Base-by-base conservation (phyloP, 1,140 invertebrate species). In the Phymorhynchus buccinoides region DNA sequence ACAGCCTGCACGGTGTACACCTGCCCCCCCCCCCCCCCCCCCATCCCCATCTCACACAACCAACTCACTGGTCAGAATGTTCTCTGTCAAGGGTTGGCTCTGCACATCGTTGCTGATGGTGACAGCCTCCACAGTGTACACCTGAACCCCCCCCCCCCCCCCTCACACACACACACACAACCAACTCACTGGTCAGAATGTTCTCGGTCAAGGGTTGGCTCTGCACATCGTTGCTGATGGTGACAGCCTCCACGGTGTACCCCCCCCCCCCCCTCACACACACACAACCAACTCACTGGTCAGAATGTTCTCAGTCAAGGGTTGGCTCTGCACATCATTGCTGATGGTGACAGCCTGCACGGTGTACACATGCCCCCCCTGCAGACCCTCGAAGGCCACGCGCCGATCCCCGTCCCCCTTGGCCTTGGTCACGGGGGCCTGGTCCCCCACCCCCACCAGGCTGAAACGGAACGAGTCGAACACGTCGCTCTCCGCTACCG, bases 381-480 rank as follows among this genome's bases (percentile, higher is more conserved):
- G 71, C 30, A 92, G 87, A 32, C 83, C 84, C 39, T 78, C 79
- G 84, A 92, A 91, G 27, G 41, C 62, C 4, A 91, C 89, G 30
- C 35, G n/a, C 7, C 78, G 86, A 14, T 87, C 44, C 1, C 42
- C 22, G 48, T 88, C 88, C 32, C 16, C 16, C 81, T 88, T 90
- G 75, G 75, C 81, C 48, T 88, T 89, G 14, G 71, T 85, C 27
- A 88, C 83, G 12, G 85, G 68, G n/a, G 78, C 37, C 32, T 39
- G 41, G 16, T 35, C 62, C n/a, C 42, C 7, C 9, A 44, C 79
- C 1, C 52, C 78, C 27, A 41, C 30, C 52, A 91, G 27, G 66
- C 81, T 86, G 84, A 91, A 91, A 1, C 80, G 14, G 27, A 90
- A 88, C n/a, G 88, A 66, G 73, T 90, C 88, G 88, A 90, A 91